Conservation (phyloP, 2,888 invertebrate species). For the Drosophila subsilvestris region DNA sequence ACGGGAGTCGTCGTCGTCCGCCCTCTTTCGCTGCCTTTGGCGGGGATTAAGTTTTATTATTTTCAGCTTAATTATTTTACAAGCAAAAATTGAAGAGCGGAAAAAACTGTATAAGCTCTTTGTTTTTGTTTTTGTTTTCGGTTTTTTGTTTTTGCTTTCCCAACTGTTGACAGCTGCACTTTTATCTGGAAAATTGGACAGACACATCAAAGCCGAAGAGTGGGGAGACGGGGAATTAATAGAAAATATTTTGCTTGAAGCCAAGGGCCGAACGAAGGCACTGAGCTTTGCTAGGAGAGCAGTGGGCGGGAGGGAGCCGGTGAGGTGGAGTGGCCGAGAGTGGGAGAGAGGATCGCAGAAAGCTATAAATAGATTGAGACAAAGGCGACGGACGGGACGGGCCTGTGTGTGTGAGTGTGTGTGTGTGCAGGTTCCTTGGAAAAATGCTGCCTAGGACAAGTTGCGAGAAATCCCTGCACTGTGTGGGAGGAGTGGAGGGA, state of each 20-base stretch:
- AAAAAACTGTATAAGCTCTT: constrained; percentile 33
- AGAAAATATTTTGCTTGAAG: constrained; percentile 56
- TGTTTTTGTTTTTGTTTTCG: constrained; percentile 21
- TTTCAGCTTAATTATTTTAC: constrained; percentile 75
- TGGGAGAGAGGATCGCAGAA: constrained; percentile 13
- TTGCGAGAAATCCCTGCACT: constrained; percentile 27
- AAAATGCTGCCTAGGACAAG: constrained; percentile 65
- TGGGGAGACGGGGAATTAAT: constrained; percentile 6
- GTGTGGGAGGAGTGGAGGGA: constrained; percentile 25
- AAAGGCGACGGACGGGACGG: constrained; percentile 8
- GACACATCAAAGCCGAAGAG: constrained; percentile 11
- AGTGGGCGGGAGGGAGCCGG: not conserved
- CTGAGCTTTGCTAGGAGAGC: not conserved
- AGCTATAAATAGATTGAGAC: constrained; percentile 44
- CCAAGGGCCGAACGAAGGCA: constrained; percentile 16
- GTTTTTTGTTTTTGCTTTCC: constrained; percentile 23
- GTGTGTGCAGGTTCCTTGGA: constrained; percentile 73
- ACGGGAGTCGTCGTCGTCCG: constrained; percentile 10
- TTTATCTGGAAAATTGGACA: constrained; percentile 48
- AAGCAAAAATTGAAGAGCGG: constrained; percentile 48
- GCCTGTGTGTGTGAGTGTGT: constrained; percentile 37
- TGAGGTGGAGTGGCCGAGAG: constrained; percentile 2
- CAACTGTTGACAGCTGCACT: constrained; percentile 57
- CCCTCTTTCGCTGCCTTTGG: constrained; percentile 32
- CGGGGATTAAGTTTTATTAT: constrained; percentile 71